Base-by-base conservation (phyloP, 2,113 vertebrate species). In the Mormyrus lacerda region DNA sequence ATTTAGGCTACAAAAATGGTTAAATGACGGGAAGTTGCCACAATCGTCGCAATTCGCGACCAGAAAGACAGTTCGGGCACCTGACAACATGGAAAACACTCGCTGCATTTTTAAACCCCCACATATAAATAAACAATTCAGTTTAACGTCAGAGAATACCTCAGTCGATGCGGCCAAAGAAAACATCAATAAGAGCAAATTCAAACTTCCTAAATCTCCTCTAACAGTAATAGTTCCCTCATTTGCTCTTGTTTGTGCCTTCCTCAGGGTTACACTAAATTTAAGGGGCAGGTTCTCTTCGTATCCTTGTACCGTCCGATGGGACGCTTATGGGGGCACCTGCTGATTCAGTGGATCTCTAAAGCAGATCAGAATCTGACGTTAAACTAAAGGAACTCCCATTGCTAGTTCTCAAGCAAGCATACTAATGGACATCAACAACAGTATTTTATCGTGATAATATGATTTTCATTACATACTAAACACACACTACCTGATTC, bases 261-360 rank as follows among this genome's bases (percentile, higher is more conserved):
- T 27, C 65, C 65, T 73, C 65, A 15, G 27, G 3, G 65, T 73
- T 35, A 73, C 31, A 13, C 4, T 35, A 31, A 73, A 27, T 13
- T 73, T 39, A 76, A 76, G 69, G 15, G 31, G 35, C 35, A 35
- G 21, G 31, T 4, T 39, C 69, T 76, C 69, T 76, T 55, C 53
- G 53, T 55, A 55, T 55, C 53, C 13, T n/a, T 11, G 13, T 21
- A 83, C 9, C 9, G 92, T 93, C 85, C 93, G 91, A 91, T 92
- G 93, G 94, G 95, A 94, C 95, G 95, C 95, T 94, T 94, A 93
- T 94, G 93, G 93, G 91, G 94, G 94, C 95, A 96, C 95, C 94
- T 94, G 94, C 94, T 95, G 95, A 95, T 95, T 95, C 94, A 95
- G 94, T 94, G 94, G 94, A 93, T 93, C 95, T 96, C 94, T 76